A percentile compares a stretch with the other conserved stretches of the same genome.
Evolutionary conservation across 2,113 vertebrate genomes (phyloP).

Genomic region (Cygnus buccinator): DNA sequence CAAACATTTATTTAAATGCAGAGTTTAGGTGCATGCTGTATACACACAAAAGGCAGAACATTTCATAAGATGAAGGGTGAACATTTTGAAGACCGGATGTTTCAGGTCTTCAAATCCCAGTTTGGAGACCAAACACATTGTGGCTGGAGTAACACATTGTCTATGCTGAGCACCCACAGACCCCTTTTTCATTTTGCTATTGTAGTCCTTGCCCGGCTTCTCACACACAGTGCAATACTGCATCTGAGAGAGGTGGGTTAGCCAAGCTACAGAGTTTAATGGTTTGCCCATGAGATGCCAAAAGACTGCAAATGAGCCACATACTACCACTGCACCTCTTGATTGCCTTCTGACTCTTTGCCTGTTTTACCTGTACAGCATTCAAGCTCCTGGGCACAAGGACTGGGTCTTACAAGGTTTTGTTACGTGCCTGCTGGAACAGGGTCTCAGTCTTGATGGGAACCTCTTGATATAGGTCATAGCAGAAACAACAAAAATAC

Average conservation of each 20-base stretch:
- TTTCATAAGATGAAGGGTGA: not conserved
- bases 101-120: not conserved
- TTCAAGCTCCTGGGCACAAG: not conserved
- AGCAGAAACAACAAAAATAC: conserved; percentile 18
- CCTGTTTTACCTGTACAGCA: not conserved
- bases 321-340: not conserved
- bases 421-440: not conserved
- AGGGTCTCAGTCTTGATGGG: not conserved
- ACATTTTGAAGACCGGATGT: not conserved
- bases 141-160: not conserved
- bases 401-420: not conserved
- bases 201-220: not conserved
- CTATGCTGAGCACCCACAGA: not conserved
- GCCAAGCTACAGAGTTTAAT: not conserved
- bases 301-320: not conserved
- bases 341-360: not conserved
- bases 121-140: not conserved
- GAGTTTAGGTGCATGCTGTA: not conserved
- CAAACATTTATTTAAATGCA: conserved; percentile 14
- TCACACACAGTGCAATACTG: not conserved
- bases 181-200: not conserved
- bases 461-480: not conserved
- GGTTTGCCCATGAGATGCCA: not conserved
- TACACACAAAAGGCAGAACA: not conserved
- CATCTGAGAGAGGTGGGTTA: no score